Base-by-base conservation (phyloP, 2,797 vertebrate species). In the Lithobates sylvaticus region DNA sequence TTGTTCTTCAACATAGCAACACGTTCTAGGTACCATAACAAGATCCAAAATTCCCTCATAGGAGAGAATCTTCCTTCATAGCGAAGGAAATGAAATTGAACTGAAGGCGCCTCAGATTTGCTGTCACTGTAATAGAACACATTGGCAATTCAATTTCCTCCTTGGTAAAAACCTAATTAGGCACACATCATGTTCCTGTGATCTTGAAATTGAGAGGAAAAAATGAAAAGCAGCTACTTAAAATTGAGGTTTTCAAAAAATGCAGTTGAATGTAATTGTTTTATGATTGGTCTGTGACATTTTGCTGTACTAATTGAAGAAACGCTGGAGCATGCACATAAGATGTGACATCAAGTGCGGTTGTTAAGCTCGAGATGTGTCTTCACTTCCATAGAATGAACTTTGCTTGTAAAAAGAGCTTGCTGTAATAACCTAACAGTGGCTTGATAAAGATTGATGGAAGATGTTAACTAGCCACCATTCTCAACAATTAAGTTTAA, bases 61-160 rank as follows among this genome's bases (percentile, higher is more conserved):
- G 86, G 76, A 87, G 70, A 78, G n/a, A 78, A 80, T 76, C 64
- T 87, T 44, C 69, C 29, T 80, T 87, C 47, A 69, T 87, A 78
- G 81, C 68, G 80, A 80, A 64, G 81, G 27, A 84, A 87, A 87
- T 87, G 64, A 80, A 87, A 87, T 80, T 70, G 81, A 84, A 76
- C 86, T 84, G 76, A 87, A 87, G 86, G 81, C 86, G 18, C 77
- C 81, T 79, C 65, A 84, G 79, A 84, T 83, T 87, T 47, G 7
- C 86, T 87, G 86, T 87, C 86, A 87, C 81, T 87, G 18, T 87
- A 87, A 87, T 84, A 87, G 76, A 87, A 84, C 76, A 76, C 71
- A 80, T 76, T 87, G 86, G 81, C 86, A 87, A 84, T 87, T 87
- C 86, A 84, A 87, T 87, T 87, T 87, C 86, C 81, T 87, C 81